Evolutionary conservation across 1,140 invertebrate species (phyloP).

Genomic region (Neotoxoptera formosana): DNA sequence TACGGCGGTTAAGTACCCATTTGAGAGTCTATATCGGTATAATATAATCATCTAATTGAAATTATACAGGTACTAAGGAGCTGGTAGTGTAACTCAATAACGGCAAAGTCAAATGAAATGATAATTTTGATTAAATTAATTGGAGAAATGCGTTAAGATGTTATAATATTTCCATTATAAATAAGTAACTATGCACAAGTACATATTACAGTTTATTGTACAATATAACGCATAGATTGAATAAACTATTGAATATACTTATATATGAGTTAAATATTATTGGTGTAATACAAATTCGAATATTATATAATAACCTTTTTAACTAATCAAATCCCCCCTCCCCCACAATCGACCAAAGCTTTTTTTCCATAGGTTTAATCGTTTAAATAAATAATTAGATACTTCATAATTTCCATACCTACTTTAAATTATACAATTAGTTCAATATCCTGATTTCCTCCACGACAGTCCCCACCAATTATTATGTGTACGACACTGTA

Average conservation of each 20-base stretch:
- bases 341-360: background rate
- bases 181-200: background rate
- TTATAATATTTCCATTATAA: background rate
- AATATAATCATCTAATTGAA: background rate
- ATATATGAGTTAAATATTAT: background rate
- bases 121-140: background rate
- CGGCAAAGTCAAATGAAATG: background rate
- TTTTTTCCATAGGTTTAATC: background rate
- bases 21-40: background rate
- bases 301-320: background rate
- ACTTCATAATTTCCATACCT: background rate
- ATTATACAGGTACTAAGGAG: background rate
- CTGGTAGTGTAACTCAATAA: background rate
- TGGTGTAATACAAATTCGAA: no score
- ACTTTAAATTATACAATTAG: background rate
- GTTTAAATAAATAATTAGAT: background rate
- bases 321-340: background rate
- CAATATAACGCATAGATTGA: background rate
- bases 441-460: background rate
- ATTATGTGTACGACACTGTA: background rate
- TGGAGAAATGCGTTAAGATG: background rate
- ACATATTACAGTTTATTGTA: background rate
- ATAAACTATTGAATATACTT: background rate
- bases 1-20: background rate
- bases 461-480: background rate